phyloP scores from a whole-genome alignment of 1,140 invertebrate genomes.

The Saxidomus purpurata region DNA sequence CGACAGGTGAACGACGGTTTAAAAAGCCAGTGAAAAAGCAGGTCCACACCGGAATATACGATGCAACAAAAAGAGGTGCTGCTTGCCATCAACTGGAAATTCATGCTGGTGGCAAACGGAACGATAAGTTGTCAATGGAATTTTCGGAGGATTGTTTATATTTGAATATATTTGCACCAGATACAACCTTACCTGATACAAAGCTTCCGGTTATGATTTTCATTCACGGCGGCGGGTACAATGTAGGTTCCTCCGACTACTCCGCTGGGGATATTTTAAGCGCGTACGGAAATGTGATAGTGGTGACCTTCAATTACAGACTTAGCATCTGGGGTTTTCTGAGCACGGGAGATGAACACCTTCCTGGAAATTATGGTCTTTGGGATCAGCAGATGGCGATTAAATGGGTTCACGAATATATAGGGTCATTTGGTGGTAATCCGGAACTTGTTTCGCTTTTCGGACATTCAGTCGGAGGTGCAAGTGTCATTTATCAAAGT shows the following conservation, averaged over 20 bases:
- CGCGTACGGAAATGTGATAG: constrained; percentile 91
- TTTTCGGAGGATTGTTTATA: constrained; percentile 96
- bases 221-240: constrained; percentile 96
- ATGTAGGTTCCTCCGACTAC: constrained; percentile 94
- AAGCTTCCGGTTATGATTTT: constrained; percentile 94
- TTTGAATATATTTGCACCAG: constrained; percentile 93
- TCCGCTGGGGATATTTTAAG: constrained; percentile 95
- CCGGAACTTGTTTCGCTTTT: constrained; percentile 90
- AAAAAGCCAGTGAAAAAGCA: constrained; percentile 92
- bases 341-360: constrained; percentile 89
- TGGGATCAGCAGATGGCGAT: constrained; percentile 91
- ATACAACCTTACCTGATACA: constrained; percentile 81
- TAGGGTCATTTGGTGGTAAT: constrained; percentile 92
- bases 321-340: constrained; percentile 90
- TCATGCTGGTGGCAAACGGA: background rate
- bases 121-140: background rate
- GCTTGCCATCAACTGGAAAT: background rate
- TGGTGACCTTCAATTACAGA: constrained; percentile 92
- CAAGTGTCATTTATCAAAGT: constrained; percentile 43
- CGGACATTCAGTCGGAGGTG: constrained; percentile 95
- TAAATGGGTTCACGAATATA: constrained; percentile 91
- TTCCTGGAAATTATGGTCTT: constrained; percentile 78
- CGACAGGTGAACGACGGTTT: constrained; percentile 88
- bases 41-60: background rate
- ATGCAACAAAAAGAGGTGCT: background rate